A percentile compares a stretch with the other conserved stretches of the same genome.
phyloP scores from a whole-genome alignment of 2,113 vertebrate species.

The Mustela nigripes region DNA sequence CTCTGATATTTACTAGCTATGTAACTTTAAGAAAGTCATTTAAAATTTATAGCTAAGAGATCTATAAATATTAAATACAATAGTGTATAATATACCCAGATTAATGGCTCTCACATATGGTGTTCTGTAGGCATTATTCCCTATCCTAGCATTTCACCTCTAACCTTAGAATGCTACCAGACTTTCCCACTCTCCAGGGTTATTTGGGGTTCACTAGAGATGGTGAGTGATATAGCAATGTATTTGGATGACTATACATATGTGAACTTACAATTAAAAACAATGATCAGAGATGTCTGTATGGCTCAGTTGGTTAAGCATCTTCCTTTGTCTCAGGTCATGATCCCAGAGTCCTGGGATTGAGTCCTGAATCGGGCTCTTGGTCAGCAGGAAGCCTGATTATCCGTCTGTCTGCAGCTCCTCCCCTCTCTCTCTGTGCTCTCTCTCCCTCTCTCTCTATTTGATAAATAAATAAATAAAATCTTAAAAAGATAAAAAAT shows the following conservation, averaged over 20 bases:
- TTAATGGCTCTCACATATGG: neutral
- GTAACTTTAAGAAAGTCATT: neutral
- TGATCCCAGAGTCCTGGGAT: too few relatives aligned
- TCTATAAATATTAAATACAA: neutral
- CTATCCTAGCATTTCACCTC: neutral
- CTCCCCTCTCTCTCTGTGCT: too few relatives aligned
- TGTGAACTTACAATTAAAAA: neutral
- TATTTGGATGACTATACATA: neutral
- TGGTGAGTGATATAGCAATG: neutral
- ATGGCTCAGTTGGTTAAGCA: too few relatives aligned
- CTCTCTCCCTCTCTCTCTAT: too few relatives aligned
- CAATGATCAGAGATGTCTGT: neutral
- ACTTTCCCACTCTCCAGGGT: neutral
- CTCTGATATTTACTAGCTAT: neutral
- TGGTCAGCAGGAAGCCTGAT: too few relatives aligned
- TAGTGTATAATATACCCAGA: rapidly evolving
- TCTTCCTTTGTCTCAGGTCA: too few relatives aligned
- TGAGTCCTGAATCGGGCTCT: too few relatives aligned
- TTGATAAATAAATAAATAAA: too few relatives aligned
- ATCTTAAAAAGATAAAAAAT: too few relatives aligned
- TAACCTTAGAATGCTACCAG: neutral
- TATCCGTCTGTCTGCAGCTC: too few relatives aligned
- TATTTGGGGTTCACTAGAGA: conserved; percentile 32
- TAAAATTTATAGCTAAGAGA: neutral
- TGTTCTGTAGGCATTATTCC: neutral